A percentile compares a stretch with the other conserved stretches of the same genome.
Evolutionary conservation across 2,113 vertebrate species (phyloP).

Genomic region (Muscicapa adusta): DNA sequence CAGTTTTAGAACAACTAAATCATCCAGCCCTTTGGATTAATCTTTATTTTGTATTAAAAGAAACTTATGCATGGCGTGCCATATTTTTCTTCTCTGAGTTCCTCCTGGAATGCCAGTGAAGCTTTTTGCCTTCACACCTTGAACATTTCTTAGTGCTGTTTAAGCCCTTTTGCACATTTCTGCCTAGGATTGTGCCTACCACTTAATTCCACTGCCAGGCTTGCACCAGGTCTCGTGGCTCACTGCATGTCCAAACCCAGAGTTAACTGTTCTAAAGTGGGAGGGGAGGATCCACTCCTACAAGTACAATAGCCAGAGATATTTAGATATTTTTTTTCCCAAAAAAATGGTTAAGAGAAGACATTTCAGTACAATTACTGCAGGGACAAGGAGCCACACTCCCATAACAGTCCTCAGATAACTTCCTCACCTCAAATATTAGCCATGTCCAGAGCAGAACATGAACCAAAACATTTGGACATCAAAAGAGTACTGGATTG

Average conservation of each 20-base stretch:
- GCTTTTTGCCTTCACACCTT: background rate
- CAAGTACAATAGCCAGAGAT: background rate
- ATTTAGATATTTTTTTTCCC: rapidly evolving
- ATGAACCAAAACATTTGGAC: background rate
- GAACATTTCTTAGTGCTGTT: background rate
- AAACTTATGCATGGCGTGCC: background rate
- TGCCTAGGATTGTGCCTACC: background rate
- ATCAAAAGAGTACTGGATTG: background rate
- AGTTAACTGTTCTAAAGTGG: background rate
- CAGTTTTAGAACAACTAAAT: background rate
- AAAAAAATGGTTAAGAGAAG: background rate
- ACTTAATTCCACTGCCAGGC: background rate
- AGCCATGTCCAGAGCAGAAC: background rate
- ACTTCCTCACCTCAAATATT: background rate
- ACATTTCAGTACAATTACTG: background rate
- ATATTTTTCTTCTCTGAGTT: background rate
- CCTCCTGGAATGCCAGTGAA: background rate
- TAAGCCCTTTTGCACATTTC: background rate
- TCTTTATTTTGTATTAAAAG: background rate
- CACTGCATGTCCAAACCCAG: background rate
- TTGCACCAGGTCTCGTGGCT: rapidly evolving
- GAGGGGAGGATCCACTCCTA: background rate
- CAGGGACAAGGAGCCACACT: background rate
- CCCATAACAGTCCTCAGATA: background rate
- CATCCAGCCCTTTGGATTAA: background rate